phyloP scores from a whole-genome alignment of 2,113 vertebrate genomes.

The Etheostoma cragini region DNA sequence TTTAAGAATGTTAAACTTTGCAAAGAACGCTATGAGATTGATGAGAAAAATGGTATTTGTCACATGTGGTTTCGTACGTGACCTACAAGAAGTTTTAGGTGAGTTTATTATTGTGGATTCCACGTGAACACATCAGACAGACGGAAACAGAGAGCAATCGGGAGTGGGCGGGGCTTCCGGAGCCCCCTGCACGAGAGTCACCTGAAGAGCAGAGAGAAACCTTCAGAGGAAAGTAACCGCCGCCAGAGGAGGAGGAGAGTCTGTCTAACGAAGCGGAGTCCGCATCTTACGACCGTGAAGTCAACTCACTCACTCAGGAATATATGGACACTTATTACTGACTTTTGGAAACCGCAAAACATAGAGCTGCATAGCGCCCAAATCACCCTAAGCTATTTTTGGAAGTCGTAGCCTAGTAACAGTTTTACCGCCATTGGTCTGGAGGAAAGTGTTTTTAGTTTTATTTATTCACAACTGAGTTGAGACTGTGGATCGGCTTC shows the following conservation, averaged over 20 bases:
- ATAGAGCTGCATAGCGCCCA: too few relatives aligned
- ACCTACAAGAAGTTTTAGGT: neutral
- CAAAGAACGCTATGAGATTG: too few relatives aligned
- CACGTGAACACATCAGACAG: neutral
- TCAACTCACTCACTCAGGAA: too few relatives aligned
- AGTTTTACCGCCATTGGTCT: too few relatives aligned
- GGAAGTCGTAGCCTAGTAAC: too few relatives aligned
- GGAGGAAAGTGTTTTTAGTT: too few relatives aligned
- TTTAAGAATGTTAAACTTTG: too few relatives aligned
- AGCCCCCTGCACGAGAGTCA: conserved; percentile 21
- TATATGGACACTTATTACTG: neutral
- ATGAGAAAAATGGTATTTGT: too few relatives aligned
- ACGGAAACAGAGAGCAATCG: neutral
- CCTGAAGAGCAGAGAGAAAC: conserved; percentile 34
- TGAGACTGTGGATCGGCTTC: neutral
- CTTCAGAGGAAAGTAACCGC: too few relatives aligned
- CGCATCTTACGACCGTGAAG: too few relatives aligned
- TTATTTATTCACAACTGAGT: neutral
- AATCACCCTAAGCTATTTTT: too few relatives aligned
- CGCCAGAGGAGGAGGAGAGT: neutral
- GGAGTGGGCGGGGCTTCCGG: conserved; percentile 30
- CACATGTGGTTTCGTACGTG: too few relatives aligned
- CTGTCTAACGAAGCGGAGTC: neutral
- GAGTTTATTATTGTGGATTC: conserved; percentile 40
- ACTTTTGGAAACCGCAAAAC: neutral